Percentiles rank a stretch among this genome's conserved stretches.
Conservation (phyloP, 2,797 vertebrate genomes). For the Amazona finschi region DNA sequence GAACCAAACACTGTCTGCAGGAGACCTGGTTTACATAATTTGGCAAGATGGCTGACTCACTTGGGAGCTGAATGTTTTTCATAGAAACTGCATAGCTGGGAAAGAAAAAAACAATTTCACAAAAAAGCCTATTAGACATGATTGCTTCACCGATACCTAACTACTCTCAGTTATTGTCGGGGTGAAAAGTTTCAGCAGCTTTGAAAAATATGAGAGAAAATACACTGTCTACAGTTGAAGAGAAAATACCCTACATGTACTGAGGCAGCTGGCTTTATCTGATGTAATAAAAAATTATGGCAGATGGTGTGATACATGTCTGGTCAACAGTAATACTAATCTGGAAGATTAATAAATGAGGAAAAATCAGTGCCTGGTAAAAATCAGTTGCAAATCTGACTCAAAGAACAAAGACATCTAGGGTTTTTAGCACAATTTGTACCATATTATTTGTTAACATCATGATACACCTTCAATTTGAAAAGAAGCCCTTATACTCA, state of each 20-base stretch:
- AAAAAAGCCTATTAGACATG: neutral
- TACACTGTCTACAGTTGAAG: neutral
- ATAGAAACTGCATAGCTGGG: neutral
- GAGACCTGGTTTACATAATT: conserved; percentile 26
- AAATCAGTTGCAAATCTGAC: neutral
- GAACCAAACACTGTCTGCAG: neutral
- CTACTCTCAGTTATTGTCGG: neutral
- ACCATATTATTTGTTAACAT: neutral
- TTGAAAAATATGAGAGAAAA: neutral
- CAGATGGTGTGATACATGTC: neutral
- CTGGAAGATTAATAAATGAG: neutral
- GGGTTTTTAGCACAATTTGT: neutral
- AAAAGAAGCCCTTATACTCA: neutral
- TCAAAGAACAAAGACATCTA: neutral
- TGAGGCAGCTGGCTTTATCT: neutral
- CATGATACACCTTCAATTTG: neutral
- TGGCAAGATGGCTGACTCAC: neutral
- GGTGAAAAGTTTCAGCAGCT: neutral
- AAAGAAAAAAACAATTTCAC: neutral
- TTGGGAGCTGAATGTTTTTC: conserved; percentile 18
- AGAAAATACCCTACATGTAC: neutral
- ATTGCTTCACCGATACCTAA: neutral
- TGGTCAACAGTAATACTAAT: neutral
- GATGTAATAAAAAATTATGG: neutral
- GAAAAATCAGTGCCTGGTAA: neutral